Evolutionary conservation across 2,113 vertebrate genomes (phyloP), one percentile per base, ranked within the genome.

Genomic region (Dipodomys spectabilis): DNA sequence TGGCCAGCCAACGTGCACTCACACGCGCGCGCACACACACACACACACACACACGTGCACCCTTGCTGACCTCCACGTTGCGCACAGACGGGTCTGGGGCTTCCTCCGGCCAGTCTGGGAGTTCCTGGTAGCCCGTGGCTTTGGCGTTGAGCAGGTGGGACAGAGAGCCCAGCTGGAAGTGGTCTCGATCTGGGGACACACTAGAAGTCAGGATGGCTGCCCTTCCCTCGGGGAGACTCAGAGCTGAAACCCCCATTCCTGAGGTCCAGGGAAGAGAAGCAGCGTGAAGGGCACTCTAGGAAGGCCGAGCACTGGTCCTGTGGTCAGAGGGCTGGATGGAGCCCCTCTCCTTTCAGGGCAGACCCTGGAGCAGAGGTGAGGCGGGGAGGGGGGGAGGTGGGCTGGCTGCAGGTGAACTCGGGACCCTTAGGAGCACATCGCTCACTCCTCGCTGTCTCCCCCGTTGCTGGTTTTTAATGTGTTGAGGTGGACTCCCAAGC

Each of bases 21-120:
- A 64, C 18, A 15, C 15, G 53, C n/a, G 1, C 27, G 20, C 28
- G 32, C 45, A 60, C 30, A 6, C 22, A 13, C 13, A 32, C 7
- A 23, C 39, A 68, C 74, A 88, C 23, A 35, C 28, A 20, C 20
- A 25, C 25, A 27, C 12, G 5, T 0, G 4, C 19, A 23, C 28
- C 15, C 15, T 7, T 16, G 4, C 80, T 84, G 89, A 99, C 99
- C 99, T 99, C 99, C 98, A 99, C 99, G 2, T 99, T 99, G 98
- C 99, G 99, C 98, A 99, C 99, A 0, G 99, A 99, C 60, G 99
- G 99, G 92, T 99, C 99, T 0, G 99, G 99, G 80, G 99, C 99
- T 35, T 99, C 98, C 0, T 99, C 99, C 0, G 99, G 99, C 99
- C 99, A 99, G 95, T 99, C 99, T 0, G 99, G 99, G 95, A 99